These are phyloP conservation scores for Silurus glanis DNA, from an alignment of 2,113 vertebrate genomes.

Conservation along the genomic window DNA sequence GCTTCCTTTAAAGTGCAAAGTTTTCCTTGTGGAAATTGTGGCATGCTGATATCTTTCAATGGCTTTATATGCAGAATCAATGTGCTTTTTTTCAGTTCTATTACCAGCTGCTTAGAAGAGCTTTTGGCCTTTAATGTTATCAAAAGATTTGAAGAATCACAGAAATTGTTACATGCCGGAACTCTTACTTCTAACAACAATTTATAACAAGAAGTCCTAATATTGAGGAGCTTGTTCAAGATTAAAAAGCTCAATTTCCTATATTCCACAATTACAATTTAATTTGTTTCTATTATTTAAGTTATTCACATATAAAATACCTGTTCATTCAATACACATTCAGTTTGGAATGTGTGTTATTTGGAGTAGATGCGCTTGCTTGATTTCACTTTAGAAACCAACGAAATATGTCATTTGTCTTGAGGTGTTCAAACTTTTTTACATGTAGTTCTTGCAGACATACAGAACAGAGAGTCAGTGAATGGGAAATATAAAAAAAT, in stretches of 20 bases:
- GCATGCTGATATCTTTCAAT: not conserved
- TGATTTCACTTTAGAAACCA: too few species aligned
- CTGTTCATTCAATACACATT: too few species aligned
- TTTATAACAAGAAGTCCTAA: not conserved
- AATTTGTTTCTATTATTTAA: not conserved
- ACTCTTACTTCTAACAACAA: not conserved
- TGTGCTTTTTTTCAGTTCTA: not conserved
- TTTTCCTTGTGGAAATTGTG: not conserved
- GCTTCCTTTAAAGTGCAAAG: not conserved
- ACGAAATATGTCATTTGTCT: not conserved
- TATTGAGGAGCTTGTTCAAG: too few species aligned
- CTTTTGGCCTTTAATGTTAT: not conserved
- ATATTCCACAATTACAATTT: too few species aligned
- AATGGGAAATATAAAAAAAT: too few species aligned
- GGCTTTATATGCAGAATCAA: not conserved
- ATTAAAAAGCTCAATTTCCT: too few species aligned
- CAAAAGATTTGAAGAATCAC: not conserved
- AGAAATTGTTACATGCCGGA: not conserved
- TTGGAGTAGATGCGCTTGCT: too few species aligned
- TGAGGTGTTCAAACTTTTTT: too few species aligned
- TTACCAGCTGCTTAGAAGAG: not conserved
- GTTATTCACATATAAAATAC: not conserved
- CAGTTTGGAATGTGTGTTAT: too few species aligned
- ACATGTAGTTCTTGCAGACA: too few species aligned
- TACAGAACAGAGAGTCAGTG: too few species aligned